Evolutionary conservation across 2,113 vertebrate genomes (phyloP).

Genomic region (Gnathonemus longibarbis): DNA sequence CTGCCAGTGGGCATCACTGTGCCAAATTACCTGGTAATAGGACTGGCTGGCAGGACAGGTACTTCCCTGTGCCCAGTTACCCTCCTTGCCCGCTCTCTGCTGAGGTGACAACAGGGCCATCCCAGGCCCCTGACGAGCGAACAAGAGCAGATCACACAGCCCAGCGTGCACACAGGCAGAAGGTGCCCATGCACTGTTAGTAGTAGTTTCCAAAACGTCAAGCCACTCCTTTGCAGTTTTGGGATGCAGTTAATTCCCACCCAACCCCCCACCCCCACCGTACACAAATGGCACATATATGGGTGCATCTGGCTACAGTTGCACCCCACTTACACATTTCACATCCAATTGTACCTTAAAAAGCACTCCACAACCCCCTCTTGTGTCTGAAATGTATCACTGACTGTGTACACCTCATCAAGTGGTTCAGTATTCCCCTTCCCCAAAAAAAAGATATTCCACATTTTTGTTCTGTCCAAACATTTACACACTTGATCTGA

Average conservation of each 20-base stretch:
- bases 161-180: neutral
- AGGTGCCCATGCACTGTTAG: neutral
- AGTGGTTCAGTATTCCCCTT: slow-evolving; percentile 12
- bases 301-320: neutral
- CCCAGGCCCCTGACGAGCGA: neutral
- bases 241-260: neutral
- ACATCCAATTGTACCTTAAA: slow-evolving; percentile 3
- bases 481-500: neutral
- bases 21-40: neutral
- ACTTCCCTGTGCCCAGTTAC: neutral
- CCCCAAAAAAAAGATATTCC: neutral
- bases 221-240: neutral
- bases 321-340: neutral
- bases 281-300: neutral
- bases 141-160: neutral
- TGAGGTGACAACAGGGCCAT: neutral
- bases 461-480: neutral
- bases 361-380: slow-evolving; percentile 37
- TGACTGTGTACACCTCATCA: slow-evolving; percentile 42
- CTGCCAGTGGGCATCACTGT: neutral
- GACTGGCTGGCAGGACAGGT: neutral
- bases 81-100: neutral
- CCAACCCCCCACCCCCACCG: neutral
- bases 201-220: neutral
- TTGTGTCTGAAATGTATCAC: slow-evolving; percentile 45